Conservation (phyloP, 2,113 vertebrate species). For the Stictonetta naevosa region DNA sequence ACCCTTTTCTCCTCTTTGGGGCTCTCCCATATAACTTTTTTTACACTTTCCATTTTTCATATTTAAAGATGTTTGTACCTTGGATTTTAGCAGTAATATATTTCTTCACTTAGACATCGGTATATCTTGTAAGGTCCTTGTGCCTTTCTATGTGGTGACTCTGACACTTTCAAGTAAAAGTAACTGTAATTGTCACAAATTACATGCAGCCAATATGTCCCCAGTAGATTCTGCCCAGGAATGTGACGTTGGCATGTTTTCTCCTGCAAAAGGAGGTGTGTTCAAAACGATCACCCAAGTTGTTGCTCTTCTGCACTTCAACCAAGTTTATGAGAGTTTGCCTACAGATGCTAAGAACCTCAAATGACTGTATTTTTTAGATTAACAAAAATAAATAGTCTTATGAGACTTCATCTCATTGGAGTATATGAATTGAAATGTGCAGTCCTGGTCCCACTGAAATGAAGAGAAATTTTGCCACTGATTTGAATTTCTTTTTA, state of each 20-base stretch:
- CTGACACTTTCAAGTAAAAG: constrained; percentile 46
- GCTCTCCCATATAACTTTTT: constrained; percentile 57
- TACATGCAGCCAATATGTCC: background rate
- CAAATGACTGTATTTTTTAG: background rate
- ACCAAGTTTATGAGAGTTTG: background rate
- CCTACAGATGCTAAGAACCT: background rate
- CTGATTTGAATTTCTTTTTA: background rate
- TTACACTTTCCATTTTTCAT: constrained; percentile 58
- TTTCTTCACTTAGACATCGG: constrained; percentile 40
- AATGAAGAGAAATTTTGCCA: background rate
- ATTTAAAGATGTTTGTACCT: constrained; percentile 65
- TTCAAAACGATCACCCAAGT: background rate
- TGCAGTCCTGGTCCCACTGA: background rate
- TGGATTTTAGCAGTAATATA: constrained; percentile 34
- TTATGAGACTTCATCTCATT: background rate
- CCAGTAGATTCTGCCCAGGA: constrained; percentile 10
- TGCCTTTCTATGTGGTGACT: background rate
- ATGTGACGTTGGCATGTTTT: background rate
- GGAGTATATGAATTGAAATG: background rate
- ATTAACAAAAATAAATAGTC: constrained; percentile 1
- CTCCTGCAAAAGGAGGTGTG: background rate
- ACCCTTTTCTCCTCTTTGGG: background rate
- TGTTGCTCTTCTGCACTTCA: background rate
- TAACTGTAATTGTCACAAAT: constrained; percentile 35
- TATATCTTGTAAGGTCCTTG: constrained; percentile 14